These are phyloP conservation scores for Tokudaia tokunoshimensis DNA, from an alignment of 2,797 vertebrate genomes.

Conservation along the genomic window DNA sequence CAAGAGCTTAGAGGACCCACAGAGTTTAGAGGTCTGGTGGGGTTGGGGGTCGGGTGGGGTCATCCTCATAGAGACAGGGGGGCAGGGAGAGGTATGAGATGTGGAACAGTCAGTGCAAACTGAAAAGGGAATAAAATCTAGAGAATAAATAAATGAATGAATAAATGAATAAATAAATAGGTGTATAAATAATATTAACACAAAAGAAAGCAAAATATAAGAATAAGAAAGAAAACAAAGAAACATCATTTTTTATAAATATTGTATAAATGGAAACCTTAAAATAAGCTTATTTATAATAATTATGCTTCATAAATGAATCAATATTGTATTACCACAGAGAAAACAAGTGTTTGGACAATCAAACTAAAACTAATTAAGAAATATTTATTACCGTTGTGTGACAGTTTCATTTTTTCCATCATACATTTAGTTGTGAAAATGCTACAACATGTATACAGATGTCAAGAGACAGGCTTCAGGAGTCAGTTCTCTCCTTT, in stretches of 20 bases:
- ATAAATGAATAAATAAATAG: not conserved
- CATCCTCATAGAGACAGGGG: too few species aligned
- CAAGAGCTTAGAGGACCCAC: too few species aligned
- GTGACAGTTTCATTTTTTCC: too few species aligned
- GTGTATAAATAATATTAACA: not conserved
- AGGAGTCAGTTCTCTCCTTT: not conserved
- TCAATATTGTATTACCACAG: not conserved
- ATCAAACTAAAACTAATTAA: not conserved
- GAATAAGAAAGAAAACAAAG: not conserved
- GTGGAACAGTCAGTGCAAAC: too few species aligned
- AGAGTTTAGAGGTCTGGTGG: too few species aligned
- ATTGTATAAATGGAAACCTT: not conserved
- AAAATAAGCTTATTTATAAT: not conserved
- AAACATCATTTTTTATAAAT: not conserved
- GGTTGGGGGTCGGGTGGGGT: too few species aligned
- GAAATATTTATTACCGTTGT: not conserved
- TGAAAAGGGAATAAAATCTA: too few species aligned
- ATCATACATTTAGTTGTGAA: not conserved
- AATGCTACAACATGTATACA: not conserved
- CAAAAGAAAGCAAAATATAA: not conserved
- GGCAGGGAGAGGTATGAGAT: too few species aligned
- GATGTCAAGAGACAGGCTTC: not conserved
- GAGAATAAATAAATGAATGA: too few species aligned
- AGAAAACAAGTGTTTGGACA: constrained; percentile 14
- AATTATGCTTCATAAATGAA: not conserved